Evolutionary conservation across 1,140 invertebrate species (phyloP), one percentile per base, ranked within the genome.

Genomic region (Drosophila nebulosa): DNA sequence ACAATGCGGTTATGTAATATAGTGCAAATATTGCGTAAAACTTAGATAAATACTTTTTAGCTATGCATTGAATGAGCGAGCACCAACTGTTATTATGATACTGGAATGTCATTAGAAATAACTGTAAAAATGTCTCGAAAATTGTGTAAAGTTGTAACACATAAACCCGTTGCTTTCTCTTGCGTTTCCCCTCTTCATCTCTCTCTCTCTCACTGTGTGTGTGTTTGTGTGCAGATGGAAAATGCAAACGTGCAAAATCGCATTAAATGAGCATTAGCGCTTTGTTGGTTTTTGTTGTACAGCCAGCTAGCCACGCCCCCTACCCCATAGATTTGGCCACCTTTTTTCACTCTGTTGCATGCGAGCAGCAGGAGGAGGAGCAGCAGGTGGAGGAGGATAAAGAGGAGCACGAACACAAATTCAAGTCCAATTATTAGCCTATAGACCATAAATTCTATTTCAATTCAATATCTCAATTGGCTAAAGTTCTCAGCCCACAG

Each of bases 251-350:
- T 86, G 81, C 74, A 73, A 86, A 86, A 81, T 88, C 83, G 83
- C 81, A 86, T 86, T 86, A 86, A 86, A 88, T 86, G 78, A 81
- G 78, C 78, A 86, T 86, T 86, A 86, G 83, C 74, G 78, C 78
- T 74, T 78, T 86, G 81, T 85, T 85, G 77, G 70, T 78, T 86
- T 61, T 74, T 65, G 73, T 74, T 65, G 73, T 64, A 69, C 62
- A 55, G 24, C 27, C 4, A 2, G 26, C 2, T 1, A 6, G 2
- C 30, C 55, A 39, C 24, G 26, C 26, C 27, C 35, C 18, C 59
- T 9, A 4, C 4, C 12, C 1, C 14, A 24, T 26, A 9, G 2
- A 27, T 7, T 22, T 3, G 21, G 3, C 4, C 18, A 3, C 5
- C 10, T 39, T 63, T 42, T 16, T 30, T 10, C 26, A 30, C 52